A percentile compares a stretch with the other conserved stretches of the same genome.
phyloP scores from a whole-genome alignment of 2,113 vertebrate species.

The Takifugu flavidus region DNA sequence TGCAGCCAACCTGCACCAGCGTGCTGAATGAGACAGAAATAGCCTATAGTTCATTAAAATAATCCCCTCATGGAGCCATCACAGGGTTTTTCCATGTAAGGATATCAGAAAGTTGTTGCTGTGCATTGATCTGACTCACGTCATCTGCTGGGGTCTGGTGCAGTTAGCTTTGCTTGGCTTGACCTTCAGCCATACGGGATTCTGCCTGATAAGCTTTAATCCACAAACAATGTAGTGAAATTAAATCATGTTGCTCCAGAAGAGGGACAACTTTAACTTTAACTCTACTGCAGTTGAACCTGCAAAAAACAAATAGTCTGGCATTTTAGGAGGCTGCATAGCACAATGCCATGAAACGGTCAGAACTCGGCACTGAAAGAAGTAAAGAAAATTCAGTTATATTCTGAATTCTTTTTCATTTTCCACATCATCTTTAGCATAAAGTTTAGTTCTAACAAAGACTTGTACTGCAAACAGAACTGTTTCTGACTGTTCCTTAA shows the following conservation, averaged over 20 bases:
- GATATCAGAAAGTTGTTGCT: conserved; percentile 12
- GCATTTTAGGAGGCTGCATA: not conserved
- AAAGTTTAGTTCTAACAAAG: not conserved
- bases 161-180: conserved; percentile 27
- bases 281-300: not conserved
- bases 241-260: conserved; percentile 54
- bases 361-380: no score
- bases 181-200: conserved; percentile 5
- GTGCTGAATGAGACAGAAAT: conserved; percentile 22
- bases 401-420: no score
- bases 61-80: conserved; percentile 3
- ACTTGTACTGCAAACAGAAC: not conserved
- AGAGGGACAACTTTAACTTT: not conserved
- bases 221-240: conserved; percentile 67
- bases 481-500: not conserved
- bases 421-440: no score
- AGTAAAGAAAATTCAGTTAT: no score
- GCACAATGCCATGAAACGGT: no score
- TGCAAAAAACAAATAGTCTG: not conserved
- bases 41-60: conserved; percentile 9
- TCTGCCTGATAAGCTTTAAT: conserved; percentile 45
- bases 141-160: conserved; percentile 20
- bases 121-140: conserved; percentile 10
- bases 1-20: conserved; percentile 13
- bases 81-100: conserved; percentile 40